Base-by-base conservation (phyloP, 1,140 invertebrate genomes). In the Drosophila bocki region DNA sequence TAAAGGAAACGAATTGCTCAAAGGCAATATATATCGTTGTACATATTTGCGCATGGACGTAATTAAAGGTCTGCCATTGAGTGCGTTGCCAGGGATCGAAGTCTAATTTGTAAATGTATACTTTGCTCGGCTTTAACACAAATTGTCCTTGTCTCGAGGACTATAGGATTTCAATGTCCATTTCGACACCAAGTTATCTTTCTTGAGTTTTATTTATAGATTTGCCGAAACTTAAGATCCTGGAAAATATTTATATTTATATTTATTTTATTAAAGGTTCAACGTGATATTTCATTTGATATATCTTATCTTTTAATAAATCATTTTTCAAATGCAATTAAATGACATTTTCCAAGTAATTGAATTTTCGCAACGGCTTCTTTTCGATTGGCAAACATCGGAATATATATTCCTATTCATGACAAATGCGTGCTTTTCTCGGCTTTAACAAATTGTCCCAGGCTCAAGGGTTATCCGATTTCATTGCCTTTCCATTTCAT, bases 101-200 rank as follows among this genome's bases (percentile, higher is more conserved):
- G 12, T 33, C 58, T 83, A 83, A 83, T 85, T 84, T 78, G 79
- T 79, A 72, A 84, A 84, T 71, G 50, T 68, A 84, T 64, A 85
- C 81, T 53, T 81, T 76, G 26, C 17, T 26, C 15, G 11, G 33
- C 39, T 56, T 48, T 47, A 39, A 57, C 7, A 29, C 35, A 57
- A 69, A 47, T 37, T 32, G 39, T 56, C 33, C 41, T 39, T 29
- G 44, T 47, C 19, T 13, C 41, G 26, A 72, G n/a, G 19, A 33
- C 44, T 72, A 72, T 72, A 68, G 22, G n/a, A 33, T 74, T 72
- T 44, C 68, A 42, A 42, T 50, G 50, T 51, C 51, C 11, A 26
- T 67, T 41, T 35, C 32, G 17, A 2, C 22, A 48, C 7, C 7
- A 35, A 33, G 51, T 22, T 26, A 19, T 11, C 22, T 5, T 11